A percentile compares a stretch with the other conserved stretches of the same genome.
Conservation (phyloP, 2,797 vertebrate genomes). For the Pangasius djambal region DNA sequence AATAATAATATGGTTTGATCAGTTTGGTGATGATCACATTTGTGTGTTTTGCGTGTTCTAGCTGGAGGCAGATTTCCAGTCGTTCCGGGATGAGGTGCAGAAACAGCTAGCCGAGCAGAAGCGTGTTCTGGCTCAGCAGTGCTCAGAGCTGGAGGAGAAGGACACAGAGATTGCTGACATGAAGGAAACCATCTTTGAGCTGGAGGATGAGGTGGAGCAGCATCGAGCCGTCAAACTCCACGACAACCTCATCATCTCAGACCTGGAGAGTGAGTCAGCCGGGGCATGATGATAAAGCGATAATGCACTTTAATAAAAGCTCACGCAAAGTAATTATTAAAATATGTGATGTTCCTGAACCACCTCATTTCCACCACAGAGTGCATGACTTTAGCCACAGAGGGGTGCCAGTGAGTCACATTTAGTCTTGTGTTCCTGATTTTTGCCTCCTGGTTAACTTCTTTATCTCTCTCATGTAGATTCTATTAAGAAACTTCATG, state of each 20-base stretch:
- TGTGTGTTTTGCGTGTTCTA: conserved; percentile 51
- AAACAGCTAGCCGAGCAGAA: conserved; percentile 83
- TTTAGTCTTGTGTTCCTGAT: not conserved
- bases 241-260: conserved; percentile 86
- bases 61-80: conserved; percentile 82
- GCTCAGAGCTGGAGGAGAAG: conserved; percentile 81
- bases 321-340: not conserved
- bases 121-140: conserved; percentile 78
- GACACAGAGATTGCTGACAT: conserved; percentile 84
- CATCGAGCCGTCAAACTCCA: conserved; percentile 87
- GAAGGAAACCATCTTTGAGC: conserved; percentile 88
- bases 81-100: conserved; percentile 82
- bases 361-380: not conserved
- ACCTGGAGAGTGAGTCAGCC: conserved; percentile 83
- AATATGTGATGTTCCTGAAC: not conserved
- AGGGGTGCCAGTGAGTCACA: conserved; percentile 34
- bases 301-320: not conserved
- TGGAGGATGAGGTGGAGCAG: conserved; percentile 89
- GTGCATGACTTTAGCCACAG: conserved; percentile 28
- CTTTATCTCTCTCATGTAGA: conserved; percentile 62
- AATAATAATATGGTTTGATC: not conserved
- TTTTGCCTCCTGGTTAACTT: not conserved
- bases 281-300: not conserved
- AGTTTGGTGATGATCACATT: too few relatives aligned
- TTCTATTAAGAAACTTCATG: conserved; percentile 86